Base-by-base conservation (phyloP, 2,113 vertebrate species). In the Eptatretus burgeri region DNA sequence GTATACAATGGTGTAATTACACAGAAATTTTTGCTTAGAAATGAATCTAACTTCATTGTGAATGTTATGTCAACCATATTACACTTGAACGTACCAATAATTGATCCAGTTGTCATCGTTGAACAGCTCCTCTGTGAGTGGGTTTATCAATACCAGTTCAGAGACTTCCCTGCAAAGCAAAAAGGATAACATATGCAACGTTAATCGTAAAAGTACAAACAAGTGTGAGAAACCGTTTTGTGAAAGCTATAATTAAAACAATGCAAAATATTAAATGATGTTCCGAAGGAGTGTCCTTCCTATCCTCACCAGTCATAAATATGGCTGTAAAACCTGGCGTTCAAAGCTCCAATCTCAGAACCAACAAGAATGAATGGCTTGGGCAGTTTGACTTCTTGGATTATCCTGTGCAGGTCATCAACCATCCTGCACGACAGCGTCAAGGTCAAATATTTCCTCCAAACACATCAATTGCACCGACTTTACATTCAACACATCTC, bases 131-230 rank as follows among this genome's bases (percentile, higher is more conserved):
- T 81, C 78, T 64, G 79, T 78, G 66, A 81, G 74, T 19, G 78
- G 78, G 77, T 77, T 73, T 67, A 81, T 79, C 70, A 81, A 69
- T 68, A 81, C 75, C 66, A 80, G 71, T 72, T 79, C 75, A 19
- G 77, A 78, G 71, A 81, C 77, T 69, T 77, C 75, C 74, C 79
- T 81, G 73, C 64, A 69, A 71, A 74, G 66, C 69, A 66, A 66
- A 49, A 70, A 53, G n/a, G 65, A 41, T 41, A 41, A 41, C 3
- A 41, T 41, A 7, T 5, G 7, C 27, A 41, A 41, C 3, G 3
- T 5, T 41, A 41, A 41, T 41, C 27, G 27, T 41, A 41, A 41
- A 41, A 41, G 27, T 41, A 41, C 27, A 41, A 41, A 41, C 27
- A n/a, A 60, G 18, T 60, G 16, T 60, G 8, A 60, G 53, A 60